phyloP scores from a whole-genome alignment of 1,140 invertebrate species.

The Drosophila carrolli region DNA sequence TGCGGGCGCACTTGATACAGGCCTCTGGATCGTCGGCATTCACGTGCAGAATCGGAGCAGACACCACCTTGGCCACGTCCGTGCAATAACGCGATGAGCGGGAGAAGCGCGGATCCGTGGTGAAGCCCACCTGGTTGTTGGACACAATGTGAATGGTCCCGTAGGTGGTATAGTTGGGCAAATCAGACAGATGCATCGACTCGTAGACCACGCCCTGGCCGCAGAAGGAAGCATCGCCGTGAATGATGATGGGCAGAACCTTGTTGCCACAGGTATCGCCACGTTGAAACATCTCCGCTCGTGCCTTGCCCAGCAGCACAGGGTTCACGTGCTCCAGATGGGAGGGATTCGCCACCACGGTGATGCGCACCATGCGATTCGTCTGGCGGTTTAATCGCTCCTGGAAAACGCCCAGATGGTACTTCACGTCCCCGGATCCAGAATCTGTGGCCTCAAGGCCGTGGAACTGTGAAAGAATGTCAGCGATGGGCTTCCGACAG shows the following conservation, averaged over 20 bases:
- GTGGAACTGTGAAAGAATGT: constrained; percentile 95
- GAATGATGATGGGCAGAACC: constrained; percentile 91
- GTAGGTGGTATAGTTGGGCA: constrained; percentile 94
- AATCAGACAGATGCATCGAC: constrained; percentile 93
- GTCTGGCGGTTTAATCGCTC: constrained; percentile 92
- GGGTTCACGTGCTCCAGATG: constrained; percentile 96
- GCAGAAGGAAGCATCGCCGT: constrained; percentile 95
- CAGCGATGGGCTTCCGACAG: constrained; percentile 93
- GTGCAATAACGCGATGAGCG: constrained; percentile 88
- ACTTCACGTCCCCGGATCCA: constrained; percentile 97
- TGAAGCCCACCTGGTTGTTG: constrained; percentile 97
- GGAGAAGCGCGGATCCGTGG: constrained; percentile 93
- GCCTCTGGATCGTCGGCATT: constrained; percentile 97
- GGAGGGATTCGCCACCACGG: constrained; percentile 95
- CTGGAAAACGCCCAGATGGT: constrained; percentile 94
- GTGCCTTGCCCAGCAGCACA: constrained; percentile 92
- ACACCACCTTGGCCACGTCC: constrained; percentile 94
- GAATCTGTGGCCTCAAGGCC: constrained; percentile 90
- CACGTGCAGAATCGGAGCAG: constrained; percentile 97
- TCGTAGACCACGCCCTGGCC: constrained; percentile 96
- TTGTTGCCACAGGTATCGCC: constrained; percentile 91
- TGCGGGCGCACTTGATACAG: constrained; percentile 92
- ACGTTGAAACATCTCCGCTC: constrained; percentile 94
- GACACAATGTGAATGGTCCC: constrained; percentile 96
- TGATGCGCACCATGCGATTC: constrained; percentile 92